Evolutionary conservation across 2,113 vertebrate genomes (phyloP), one percentile per base, ranked within the genome.

Genomic region (Ellobius talpinus): DNA sequence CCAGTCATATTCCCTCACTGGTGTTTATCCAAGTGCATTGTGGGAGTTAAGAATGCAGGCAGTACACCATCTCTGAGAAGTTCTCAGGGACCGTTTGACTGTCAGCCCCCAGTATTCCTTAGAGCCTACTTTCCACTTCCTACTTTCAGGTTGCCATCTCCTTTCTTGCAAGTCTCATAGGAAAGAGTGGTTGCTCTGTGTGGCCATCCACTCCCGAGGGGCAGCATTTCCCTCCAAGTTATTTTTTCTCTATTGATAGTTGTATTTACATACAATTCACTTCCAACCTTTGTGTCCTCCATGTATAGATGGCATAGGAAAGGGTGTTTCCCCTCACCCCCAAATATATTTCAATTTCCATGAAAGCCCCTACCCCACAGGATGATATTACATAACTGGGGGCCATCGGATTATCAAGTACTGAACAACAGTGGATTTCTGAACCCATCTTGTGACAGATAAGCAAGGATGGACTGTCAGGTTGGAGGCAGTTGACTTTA

Each of bases 141-240:
- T 17, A 12, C 33, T 42, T 45, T 33, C 50, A 29, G 10, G 14
- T 3, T 61, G 39, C 2, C 36, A n/a, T 0, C 23, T 50, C 26
- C 39, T 50, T 58, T 2, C 61, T 6, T 33, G 0, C 1, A 72
- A 36, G 23, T n/a, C 50, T 88, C 23, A 2, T 10, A 45, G 23
- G 31, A 29, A 58, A 61, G 39, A 10, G 36, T 10, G 6, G n/a
- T 29, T 1, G 6, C n/a, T 23, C 5, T 23, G 0, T 8, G 1
- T 26, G 26, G 39, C 6, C n/a, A 19, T 16, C 26, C 10, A 16
- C 42, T 17, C 0, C 14, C 3, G 2, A 8, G 8, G 29, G 52
- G n/a, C 13, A 17, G 21, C 8, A 42, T 68, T 45, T 45, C 47
- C 10, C 14, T 11, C 16, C n/a, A n/a, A n/a, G 11, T 8, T 1